These are phyloP conservation scores for Abrostola triplasia DNA, from an alignment of 2,888 invertebrate genomes.

Conservation along the genomic window DNA sequence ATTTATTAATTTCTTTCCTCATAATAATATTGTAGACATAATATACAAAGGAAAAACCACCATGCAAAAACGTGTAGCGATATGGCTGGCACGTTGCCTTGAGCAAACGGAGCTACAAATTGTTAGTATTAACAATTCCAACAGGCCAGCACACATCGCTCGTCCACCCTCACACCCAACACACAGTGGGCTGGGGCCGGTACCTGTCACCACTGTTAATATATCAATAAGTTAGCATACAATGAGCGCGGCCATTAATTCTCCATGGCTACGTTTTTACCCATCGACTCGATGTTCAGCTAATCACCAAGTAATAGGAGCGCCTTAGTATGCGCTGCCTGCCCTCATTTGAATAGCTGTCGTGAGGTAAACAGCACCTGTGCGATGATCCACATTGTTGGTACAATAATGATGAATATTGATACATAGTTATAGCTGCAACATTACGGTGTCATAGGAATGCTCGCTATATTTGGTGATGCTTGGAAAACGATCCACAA, in stretches of 20 bases:
- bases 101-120: not conserved
- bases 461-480: not conserved
- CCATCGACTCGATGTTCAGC: constrained; percentile 11
- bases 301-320: constrained; percentile 40
- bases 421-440: not conserved
- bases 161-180: not conserved
- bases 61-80: too few relatives aligned
- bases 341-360: constrained; percentile 20
- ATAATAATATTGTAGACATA: too few relatives aligned
- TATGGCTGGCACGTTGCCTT: too few relatives aligned
- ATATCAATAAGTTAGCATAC: constrained; percentile 37
- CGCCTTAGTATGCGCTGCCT: constrained; percentile 4
- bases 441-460: not conserved
- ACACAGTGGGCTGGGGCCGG: not conserved
- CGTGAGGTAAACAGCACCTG: constrained; percentile 20
- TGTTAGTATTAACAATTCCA: not conserved
- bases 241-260: constrained; percentile 36
- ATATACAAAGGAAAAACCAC: too few relatives aligned
- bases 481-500: not conserved
- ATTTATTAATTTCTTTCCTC: too few relatives aligned
- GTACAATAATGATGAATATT: not conserved
- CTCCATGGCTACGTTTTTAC: constrained; percentile 30
- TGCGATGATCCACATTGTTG: not conserved
- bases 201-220: constrained; percentile 20
- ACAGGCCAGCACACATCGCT: constrained; percentile 6